Base-by-base conservation (phyloP, 2,888 invertebrate genomes). In the Hemistola chrysoprasaria region DNA sequence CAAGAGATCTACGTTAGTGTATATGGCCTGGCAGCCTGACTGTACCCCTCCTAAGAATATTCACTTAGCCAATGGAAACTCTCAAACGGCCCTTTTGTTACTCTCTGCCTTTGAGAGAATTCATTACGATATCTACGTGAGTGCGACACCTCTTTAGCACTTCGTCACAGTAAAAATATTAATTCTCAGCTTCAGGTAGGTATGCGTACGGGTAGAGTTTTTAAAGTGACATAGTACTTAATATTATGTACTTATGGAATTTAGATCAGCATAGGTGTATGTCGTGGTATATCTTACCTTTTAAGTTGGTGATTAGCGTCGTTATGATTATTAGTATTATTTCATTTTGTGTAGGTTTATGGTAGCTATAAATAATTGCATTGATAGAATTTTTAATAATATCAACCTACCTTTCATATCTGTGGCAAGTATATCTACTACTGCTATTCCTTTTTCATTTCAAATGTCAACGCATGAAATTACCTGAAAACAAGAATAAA, bases 11-110 rank as follows among this genome's bases (percentile, higher is more conserved):
- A n/a, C n/a, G n/a, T n/a, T n/a, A n/a, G n/a, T n/a, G n/a, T n/a
- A n/a, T n/a, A n/a, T n/a, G n/a, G n/a, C n/a, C n/a, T n/a, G n/a
- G n/a, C n/a, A n/a, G n/a, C n/a, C n/a, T n/a, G n/a, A n/a, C n/a
- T n/a, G n/a, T n/a, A 47, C 47, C 59, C 43, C 46, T 49, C 59
- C 60, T 53, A 52, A 59, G 66, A 62, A 70, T 76, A 73, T 76
- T 78, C 72, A 70, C 65, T 71, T 64, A 66, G 56, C 48, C 64
- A 68, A 65, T 64, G 63, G 69, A 62, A 69, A 63, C 67, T 61
- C 54, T 53, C 52, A 63, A 62, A 69, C 57, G 65, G 65, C 63
- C 62, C 73, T 71, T 74, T 79, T 77, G 79, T 76, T 74, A 71
- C 70, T 68, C 72, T 62, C 59, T 16, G 4, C 16, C 16, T 39